Base-by-base conservation (phyloP, 2,113 vertebrate genomes). In the Bungarus multicinctus region DNA sequence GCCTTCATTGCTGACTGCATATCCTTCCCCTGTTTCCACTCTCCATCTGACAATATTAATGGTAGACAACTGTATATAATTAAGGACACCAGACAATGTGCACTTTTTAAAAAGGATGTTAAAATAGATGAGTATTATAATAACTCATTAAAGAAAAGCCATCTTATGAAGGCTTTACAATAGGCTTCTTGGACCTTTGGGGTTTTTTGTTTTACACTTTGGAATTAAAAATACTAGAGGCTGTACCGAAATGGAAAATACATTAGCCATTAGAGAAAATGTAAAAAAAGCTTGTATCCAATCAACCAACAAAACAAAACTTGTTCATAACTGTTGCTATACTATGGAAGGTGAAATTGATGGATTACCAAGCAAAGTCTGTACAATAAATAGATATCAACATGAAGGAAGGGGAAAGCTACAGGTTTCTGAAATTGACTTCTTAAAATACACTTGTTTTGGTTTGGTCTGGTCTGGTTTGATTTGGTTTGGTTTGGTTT, bases 1-100 rank as follows among this genome's bases (percentile, higher is more conserved):
- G 93, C 95, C 94, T 95, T 96, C 43, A 93, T 95, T 95, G 96
- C 97, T 97, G 98, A 95, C 92, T 96, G 96, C 89, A 45, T 94
- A 93, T 95, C 95, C 96, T 97, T 91, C 93, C 95, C 86, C 87
- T 91, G 53, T 88, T 43, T 95, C 90, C 95, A 96, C 92, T 58
- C 50, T 94, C 52, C 39, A 10, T 87, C 53, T 91, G 90, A 96
- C 47, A 93, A 94, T 95, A 96, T 94, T 95, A 95, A 95, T 95
- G 53, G 5, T 81, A 69, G 57, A 90, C 30, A 95, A 85, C 39
- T 25, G 30, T 94, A 96, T 94, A 94, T 90, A 96, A 95, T 94
- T 92, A 95, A 47, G 91, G 16, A 2, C 0, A 91, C 89, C 91
- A 93, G 55, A 89, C 87, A 94, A 92, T 94, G 60, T 93, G 93